Evolutionary conservation across 2,113 vertebrate species (phyloP), one percentile per base, ranked within the genome.

Genomic region (Silurus glanis): DNA sequence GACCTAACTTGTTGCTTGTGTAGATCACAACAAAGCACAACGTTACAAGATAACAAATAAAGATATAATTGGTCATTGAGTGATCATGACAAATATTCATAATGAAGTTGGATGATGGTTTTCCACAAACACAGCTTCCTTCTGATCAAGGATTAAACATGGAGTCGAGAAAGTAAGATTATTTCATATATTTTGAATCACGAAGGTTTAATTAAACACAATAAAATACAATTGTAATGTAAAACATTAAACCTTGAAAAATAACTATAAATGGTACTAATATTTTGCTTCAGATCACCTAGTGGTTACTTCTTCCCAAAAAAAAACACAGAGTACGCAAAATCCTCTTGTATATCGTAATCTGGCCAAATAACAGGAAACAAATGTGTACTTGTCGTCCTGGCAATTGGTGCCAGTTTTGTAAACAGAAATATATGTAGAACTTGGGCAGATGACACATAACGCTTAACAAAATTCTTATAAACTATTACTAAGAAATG

Each of bases 291-390:
- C 23, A 14, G 51, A 72, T 23, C 16, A 51, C 37, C 28, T 58
- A 82, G 37, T 53, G 66, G 8, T 23, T 61, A 67, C 64, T 74
- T 74, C 37, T 59, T 37, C 56, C 8, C 45, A 37, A 75, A 64
- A 64, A 19, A 9, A 76, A 82, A 64, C 9, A 82, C 25, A 16
- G 64, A 28, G 55, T 67, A 53, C 25, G 17, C n/a, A 58, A 51
- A 67, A 62, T 19, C 47, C 16, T 19, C 19, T 14, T 28, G 64
- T 47, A 71, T 66, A 82, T 9, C 5, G 49, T 58, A 59, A 67
- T 71, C 80, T 69, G 64, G 53, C 74, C n/a, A 47, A 87, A 88
- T 71, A 90, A 86, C 59, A 83, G 90, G 93, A 94, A 94, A 90
- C 92, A 86, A 92, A 90, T 93, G 88, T 25, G 13, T 85, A 78